Base-by-base conservation (phyloP, 2,113 vertebrate species). In the Tretioscincus oriximinensis region DNA sequence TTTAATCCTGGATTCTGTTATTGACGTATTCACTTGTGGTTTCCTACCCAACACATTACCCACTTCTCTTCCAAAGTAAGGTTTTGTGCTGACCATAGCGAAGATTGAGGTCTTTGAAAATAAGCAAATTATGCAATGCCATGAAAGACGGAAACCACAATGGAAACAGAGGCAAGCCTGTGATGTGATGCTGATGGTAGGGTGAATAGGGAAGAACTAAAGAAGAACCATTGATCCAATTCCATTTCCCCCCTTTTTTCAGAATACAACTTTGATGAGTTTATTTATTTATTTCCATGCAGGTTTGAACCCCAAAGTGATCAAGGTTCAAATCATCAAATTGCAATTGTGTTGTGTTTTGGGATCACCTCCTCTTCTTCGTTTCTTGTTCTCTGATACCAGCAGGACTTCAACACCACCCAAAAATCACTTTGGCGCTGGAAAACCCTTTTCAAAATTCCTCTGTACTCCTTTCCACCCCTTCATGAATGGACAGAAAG, bases 81-180 rank as follows among this genome's bases (percentile, higher is more conserved):
- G 47, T 66, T 68, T 81, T n/a, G 7, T 35, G 64, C 31, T 26
- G 61, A 28, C 63, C 65, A 26, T 24, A 69, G 73, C 51, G 51
- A 68, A 76, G n/a, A 61, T 69, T 73, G 28, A 76, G 51, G 73
- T 45, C 73, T 76, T 47, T 61, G 28, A 67, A 75, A 81, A n/a
- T 29, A 79, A 81, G 35, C 73, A 81, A 81, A 61, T 47, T 28
- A 24, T 73, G 63, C 70, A 61, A 76, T 45, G 9, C 18, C 69
- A 22, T 7, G 12, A 73, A 60, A 75, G 51, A 29, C 54, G 26
- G 73, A 76, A 81, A 81, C 65, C 65, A 61, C 51, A 76, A 21
- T 14, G 24, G 73, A 70, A 76, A 61, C 24, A 28, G 12, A 69
- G 73, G 7, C 29, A 58, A 60, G n/a, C 12, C 35, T 81, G 69